Evolutionary conservation across 2,113 vertebrate species (phyloP), one percentile per base, ranked within the genome.

Genomic region (Symphodus melops): DNA sequence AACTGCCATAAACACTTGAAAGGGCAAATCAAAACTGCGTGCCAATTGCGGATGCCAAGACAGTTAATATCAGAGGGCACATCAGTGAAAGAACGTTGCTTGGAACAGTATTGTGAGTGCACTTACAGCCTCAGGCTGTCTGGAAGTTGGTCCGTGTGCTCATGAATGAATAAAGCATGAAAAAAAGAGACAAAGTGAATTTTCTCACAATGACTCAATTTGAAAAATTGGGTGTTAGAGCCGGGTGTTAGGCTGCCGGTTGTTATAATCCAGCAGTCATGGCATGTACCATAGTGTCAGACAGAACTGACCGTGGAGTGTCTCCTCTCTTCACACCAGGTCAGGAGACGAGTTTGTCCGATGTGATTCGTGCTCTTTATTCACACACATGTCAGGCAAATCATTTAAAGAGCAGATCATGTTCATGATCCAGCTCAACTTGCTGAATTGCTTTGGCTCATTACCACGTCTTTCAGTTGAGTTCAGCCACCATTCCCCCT

Each of bases 381-480:
- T 63, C 28, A 21, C 8, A 19, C 8, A 3, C 9, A 64, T 54
- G 64, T 80, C 65, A 54, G 58, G 41, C 56, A 20, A 25, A 53
- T 33, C 49, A 19, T 48, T 69, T 20, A 25, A 52, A 63, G 1
- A 6, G 49, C 72, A 48, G 44, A 75, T 33, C 25, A 59, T 20
- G 23, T 28, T 9, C 28, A 46, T 33, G 37, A 53, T 76, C 37
- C 65, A 65, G 36, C 63, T 70, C 55, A 51, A 63, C 62, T 56
- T 19, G 49, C 75, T 71, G 72, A 76, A 74, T 76, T 74, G 53
- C n/a, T 46, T 64, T 23, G 13, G 52, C 51, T 82, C 79, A 89
- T 86, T 77, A 56, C 46, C 55, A 23, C 41, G 20, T 78, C 73
- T 72, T 70, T 73, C 56, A 63, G 20, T 41, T 1, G 12, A 73